Conservation (phyloP, 2,888 invertebrate genomes). For the Drosophila histrio region DNA sequence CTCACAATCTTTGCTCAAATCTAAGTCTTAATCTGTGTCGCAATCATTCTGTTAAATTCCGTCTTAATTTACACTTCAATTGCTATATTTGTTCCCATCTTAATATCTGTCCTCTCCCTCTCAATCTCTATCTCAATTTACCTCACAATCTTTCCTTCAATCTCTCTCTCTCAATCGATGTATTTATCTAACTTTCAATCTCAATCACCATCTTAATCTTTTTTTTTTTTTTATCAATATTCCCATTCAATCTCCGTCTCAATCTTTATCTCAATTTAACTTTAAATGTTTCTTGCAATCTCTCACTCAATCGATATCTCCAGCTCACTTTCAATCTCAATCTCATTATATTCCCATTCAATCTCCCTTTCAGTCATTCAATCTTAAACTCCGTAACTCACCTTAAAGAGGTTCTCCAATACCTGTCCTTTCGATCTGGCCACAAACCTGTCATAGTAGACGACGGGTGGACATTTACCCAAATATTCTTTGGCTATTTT, state of each 20-base stretch:
- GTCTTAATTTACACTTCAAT: too few species aligned
- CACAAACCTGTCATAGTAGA: conserved; percentile 88
- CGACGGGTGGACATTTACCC: conserved; percentile 87
- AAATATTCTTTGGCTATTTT: conserved; percentile 87
- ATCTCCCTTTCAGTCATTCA: too few species aligned
- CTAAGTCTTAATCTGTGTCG: neutral
- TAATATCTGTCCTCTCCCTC: neutral
- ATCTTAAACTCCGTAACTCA: conserved; percentile 23
- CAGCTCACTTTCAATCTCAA: too few species aligned
- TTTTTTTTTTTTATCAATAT: neutral
- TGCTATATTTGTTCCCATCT: too few species aligned
- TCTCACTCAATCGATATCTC: too few species aligned
- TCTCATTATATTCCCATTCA: neutral
- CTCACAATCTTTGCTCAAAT: neutral
- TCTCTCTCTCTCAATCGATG: too few species aligned
- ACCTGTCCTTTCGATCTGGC: conserved; percentile 86
- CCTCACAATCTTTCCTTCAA: neutral
- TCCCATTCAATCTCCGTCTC: too few species aligned
- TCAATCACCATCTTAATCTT: neutral
- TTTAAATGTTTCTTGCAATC: neutral
- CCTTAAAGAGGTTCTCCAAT: conserved; percentile 86
- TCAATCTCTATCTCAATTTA: neutral
- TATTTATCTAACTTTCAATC: too few species aligned
- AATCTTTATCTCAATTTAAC: too few species aligned
- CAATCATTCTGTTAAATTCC: too few species aligned